Evolutionary conservation across 2,888 invertebrate species (phyloP).

Genomic region (Epirrita christyi): DNA sequence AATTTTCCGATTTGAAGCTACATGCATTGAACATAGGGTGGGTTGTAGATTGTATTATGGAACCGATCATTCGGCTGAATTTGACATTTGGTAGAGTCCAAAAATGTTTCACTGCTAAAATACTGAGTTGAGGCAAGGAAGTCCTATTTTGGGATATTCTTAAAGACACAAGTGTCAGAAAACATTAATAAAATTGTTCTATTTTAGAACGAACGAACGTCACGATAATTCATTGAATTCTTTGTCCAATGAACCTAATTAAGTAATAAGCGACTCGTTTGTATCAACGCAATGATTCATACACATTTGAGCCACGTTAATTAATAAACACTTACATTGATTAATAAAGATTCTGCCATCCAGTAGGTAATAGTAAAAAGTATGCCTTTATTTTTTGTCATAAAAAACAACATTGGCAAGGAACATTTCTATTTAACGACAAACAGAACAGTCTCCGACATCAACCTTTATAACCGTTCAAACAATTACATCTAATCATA

Average conservation of each 20-base stretch:
- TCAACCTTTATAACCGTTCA: constrained; percentile 83
- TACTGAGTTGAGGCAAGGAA: too few relatives aligned
- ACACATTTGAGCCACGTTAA: constrained; percentile 57
- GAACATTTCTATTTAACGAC: constrained; percentile 79
- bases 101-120: too few relatives aligned
- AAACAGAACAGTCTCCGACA: constrained; percentile 81
- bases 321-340: constrained; percentile 59
- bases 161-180: neutral
- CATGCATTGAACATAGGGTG: too few relatives aligned
- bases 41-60: too few relatives aligned
- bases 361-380: constrained; percentile 41
- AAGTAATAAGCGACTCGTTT: constrained; percentile 61
- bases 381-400: constrained; percentile 50
- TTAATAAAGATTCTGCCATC: constrained; percentile 53
- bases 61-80: too few relatives aligned
- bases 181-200: constrained; percentile 42
- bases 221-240: constrained; percentile 58
- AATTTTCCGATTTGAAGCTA: too few relatives aligned
- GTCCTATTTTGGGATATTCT: too few relatives aligned
- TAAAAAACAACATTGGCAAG: constrained; percentile 54
- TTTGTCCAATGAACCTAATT: constrained; percentile 61
- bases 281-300: constrained; percentile 65
- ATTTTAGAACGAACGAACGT: constrained; percentile 65
- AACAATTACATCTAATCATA: constrained; percentile 83
- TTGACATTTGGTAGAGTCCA: too few relatives aligned